Evolutionary conservation across 2,888 invertebrate genomes (phyloP).

Genomic region (Nomada fucata): DNA sequence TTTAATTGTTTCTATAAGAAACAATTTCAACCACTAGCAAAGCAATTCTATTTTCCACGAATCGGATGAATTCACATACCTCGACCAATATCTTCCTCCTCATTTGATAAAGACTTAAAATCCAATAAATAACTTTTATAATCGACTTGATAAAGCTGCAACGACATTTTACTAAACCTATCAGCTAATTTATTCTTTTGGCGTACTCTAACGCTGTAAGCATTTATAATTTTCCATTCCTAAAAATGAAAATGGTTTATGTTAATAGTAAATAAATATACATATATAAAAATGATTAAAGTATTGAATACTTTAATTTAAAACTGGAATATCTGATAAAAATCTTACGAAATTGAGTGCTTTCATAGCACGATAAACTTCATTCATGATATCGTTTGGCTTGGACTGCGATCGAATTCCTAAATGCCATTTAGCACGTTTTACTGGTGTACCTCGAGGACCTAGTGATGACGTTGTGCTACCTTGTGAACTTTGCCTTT

Average conservation of each 20-base stretch:
- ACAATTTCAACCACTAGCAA: not conserved
- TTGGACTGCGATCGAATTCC: constrained; percentile 99
- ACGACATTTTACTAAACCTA: constrained; percentile 97
- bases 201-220: constrained; percentile 98
- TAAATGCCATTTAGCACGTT: constrained; percentile 99
- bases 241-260: constrained; percentile 73
- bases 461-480: constrained; percentile 78
- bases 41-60: no score
- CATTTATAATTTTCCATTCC: constrained; percentile 99
- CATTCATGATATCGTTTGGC: constrained; percentile 99
- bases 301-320: not conserved
- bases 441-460: constrained; percentile 90
- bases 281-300: no score
- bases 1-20: not conserved
- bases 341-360: constrained; percentile 92
- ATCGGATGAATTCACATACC: constrained; percentile 65
- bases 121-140: constrained; percentile 98
- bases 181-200: constrained; percentile 93
- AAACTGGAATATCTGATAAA: not conserved
- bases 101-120: constrained; percentile 96
- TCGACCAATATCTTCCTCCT: constrained; percentile 86
- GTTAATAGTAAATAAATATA: not conserved
- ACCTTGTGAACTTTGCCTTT: constrained; percentile 81
- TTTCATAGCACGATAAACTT: constrained; percentile 99
- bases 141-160: constrained; percentile 99